These are phyloP conservation scores for Lepilemur ruficaudatus DNA, from an alignment of 2,797 vertebrate species.

Conservation along the genomic window DNA sequence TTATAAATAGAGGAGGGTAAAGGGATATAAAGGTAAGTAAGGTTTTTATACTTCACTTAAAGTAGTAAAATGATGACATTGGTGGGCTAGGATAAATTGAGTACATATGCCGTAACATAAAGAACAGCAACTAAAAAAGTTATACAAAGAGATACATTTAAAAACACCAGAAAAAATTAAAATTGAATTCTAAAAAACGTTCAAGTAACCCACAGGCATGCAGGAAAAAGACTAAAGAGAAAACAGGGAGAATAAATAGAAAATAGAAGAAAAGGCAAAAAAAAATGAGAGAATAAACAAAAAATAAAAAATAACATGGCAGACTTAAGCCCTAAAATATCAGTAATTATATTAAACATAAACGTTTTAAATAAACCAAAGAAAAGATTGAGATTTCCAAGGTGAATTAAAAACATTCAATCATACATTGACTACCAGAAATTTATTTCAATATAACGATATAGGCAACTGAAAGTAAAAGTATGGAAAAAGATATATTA, in stretches of 20 bases:
- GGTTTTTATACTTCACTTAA: background rate
- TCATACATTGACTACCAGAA: background rate
- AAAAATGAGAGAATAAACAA: too few species aligned
- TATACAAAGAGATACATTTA: background rate
- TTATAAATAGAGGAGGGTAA: background rate
- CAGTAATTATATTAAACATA: background rate
- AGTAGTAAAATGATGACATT: background rate
- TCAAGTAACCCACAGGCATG: background rate
- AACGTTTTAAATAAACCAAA: background rate
- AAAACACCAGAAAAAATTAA: background rate
- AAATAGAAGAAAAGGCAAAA: too few species aligned
- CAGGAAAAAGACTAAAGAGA: background rate
- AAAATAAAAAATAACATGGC: background rate
- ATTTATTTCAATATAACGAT: background rate
- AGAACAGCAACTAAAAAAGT: background rate
- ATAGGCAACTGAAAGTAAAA: background rate
- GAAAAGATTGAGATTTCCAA: background rate
- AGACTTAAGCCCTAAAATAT: background rate
- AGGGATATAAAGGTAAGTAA: background rate
- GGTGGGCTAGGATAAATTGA: background rate
- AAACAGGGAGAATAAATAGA: background rate
- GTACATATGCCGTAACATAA: background rate
- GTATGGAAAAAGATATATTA: background rate
- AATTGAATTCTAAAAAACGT: background rate
- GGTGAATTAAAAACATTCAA: background rate